phyloP scores from a whole-genome alignment of 2,113 vertebrate genomes.

The Corvus moneduloides region DNA sequence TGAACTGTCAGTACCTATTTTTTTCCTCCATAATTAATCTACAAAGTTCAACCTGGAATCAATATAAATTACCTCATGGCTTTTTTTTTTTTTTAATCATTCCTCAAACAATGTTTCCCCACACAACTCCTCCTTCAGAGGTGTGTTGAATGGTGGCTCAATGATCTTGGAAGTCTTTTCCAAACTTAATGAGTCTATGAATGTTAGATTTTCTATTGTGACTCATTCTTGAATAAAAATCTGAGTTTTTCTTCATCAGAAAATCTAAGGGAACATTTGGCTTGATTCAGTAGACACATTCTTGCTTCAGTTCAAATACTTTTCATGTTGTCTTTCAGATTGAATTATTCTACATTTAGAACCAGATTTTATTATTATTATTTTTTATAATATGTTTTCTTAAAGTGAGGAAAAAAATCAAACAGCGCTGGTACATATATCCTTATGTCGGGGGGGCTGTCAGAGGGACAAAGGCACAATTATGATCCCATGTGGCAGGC shows the following conservation, averaged over 20 bases:
- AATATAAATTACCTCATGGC: neutral
- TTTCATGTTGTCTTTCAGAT: neutral
- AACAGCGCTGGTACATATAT: neutral
- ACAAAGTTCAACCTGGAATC: conserved; percentile 8
- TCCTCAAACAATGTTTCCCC: neutral
- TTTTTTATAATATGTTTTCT: neutral
- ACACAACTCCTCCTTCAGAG: neutral
- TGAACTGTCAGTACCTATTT: conserved; percentile 14
- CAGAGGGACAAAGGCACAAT: neutral
- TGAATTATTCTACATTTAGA: neutral
- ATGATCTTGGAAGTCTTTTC: neutral
- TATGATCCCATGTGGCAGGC: neutral
- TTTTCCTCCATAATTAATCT: conserved; percentile 19
- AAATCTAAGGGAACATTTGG: neutral
- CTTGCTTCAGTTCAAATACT: neutral
- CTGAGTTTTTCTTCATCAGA: neutral
- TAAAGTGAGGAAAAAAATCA: neutral
- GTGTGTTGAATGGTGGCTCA: neutral
- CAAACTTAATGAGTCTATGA: neutral
- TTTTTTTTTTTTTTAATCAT: neutral
- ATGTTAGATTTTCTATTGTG: neutral
- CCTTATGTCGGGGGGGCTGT: neutral
- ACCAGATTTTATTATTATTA: neutral
- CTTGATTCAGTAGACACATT: neutral
- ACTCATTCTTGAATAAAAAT: neutral